Evolutionary conservation across 1,140 invertebrate species (phyloP).

Genomic region (Apis florea): DNA sequence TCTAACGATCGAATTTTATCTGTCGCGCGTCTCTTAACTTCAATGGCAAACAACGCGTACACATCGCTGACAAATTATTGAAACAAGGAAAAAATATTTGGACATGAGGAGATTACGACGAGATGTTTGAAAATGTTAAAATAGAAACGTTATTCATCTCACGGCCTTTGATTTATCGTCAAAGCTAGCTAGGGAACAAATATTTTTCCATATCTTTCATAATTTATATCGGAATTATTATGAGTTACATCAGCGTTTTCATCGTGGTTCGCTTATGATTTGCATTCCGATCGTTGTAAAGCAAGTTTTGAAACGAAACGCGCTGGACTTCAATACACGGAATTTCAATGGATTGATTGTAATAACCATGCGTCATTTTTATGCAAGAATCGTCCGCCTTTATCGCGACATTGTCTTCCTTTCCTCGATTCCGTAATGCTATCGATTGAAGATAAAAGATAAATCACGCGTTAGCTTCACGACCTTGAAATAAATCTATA

Average conservation of each 20-base stretch:
- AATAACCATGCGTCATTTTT: not conserved
- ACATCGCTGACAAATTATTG: too few species aligned
- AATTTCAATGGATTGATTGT: constrained; percentile 1
- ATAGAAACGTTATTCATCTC: too few species aligned
- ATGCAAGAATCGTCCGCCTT: not conserved
- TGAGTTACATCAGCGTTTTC: not conserved
- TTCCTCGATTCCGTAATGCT: not conserved
- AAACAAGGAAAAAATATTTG: too few species aligned
- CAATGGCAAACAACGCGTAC: too few species aligned
- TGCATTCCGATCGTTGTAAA: not conserved
- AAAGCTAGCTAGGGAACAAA: too few species aligned
- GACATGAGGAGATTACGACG: too few species aligned
- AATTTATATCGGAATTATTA: not conserved
- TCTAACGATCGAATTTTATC: too few species aligned
- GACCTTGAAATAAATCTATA: too few species aligned
- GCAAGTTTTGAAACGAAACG: not conserved
- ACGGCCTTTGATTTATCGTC: too few species aligned
- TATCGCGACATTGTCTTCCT: not conserved
- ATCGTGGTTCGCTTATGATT: not conserved
- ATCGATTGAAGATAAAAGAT: not conserved
- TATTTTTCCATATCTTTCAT: not conserved
- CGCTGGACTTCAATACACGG: not conserved
- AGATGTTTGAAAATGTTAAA: too few species aligned
- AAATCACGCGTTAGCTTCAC: not conserved
- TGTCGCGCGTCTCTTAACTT: too few species aligned